Base-by-base conservation (phyloP, 64 coral and sea anemone species). In the Anthopleura sola region DNA sequence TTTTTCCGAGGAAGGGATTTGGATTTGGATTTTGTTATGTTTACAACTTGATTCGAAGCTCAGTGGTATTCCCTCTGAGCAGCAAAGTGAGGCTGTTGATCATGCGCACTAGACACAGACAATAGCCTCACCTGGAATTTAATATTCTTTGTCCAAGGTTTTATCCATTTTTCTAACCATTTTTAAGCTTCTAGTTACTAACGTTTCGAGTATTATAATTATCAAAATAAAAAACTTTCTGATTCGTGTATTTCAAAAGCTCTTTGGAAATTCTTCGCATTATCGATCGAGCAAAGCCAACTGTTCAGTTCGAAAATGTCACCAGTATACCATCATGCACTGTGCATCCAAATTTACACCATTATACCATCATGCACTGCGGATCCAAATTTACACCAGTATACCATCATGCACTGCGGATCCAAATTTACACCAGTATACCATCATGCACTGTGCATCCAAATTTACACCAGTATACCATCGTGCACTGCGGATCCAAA, bases 101-200 rank as follows among this genome's bases (percentile, higher is more conserved):
- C 60, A 66, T 28, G 60, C 24, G 60, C 60, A 26, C 23, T 66
- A 66, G 60, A n/a, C 60, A 66, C 6, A 10, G 60, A 8, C n/a
- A 24, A 66, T 66, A 7, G 60, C 21, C 60, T 26, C 40, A 44
- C 40, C 40, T 44, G 4, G 40, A 44, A 44, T 44, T 44, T 44
- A 44, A 6, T n/a, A 66, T 26, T 23, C 8, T 31, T 66, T 66
- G 60, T 66, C 60, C 4, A 66, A 66, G 60, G 60, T 66, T 66
- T 66, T 66, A 66, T 66, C 60, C 21, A 66, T 66, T 56, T 64
- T 66, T 66, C 60, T 66, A 66, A 66, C n/a, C 60, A 66, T 66
- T 66, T 66, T 66, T 66, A 66, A 66, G 60, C 60, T n/a, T 66
- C 60, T 66, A 66, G 60, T 66, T 28, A 66, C 60, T 66, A 66